These are phyloP conservation scores for Glaucidium brasilianum DNA, from an alignment of 2,113 vertebrate species.

Conservation along the genomic window DNA sequence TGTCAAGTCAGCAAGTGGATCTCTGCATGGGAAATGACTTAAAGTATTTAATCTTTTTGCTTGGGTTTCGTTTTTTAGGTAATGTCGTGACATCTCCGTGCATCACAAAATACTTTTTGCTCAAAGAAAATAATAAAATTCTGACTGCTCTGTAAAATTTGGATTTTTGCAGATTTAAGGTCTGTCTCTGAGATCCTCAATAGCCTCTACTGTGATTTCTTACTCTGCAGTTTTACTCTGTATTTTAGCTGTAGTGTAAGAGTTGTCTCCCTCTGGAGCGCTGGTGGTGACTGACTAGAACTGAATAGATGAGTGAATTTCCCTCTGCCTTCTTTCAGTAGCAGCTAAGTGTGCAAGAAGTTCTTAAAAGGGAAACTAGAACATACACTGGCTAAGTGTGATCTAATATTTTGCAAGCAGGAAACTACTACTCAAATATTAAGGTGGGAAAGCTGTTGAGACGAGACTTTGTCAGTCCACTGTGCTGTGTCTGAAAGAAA, in stretches of 20 bases:
- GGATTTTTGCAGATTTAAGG: background rate
- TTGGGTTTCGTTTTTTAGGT: background rate
- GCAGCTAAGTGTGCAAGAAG: background rate
- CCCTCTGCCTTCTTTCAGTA: background rate
- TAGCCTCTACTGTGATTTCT: background rate
- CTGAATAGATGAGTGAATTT: background rate
- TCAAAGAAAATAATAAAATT: background rate
- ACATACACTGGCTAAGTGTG: background rate
- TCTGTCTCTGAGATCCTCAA: background rate
- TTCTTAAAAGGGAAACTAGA: conserved; percentile 34
- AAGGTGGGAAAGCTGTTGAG: background rate
- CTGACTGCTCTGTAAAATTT: background rate
- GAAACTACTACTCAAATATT: background rate
- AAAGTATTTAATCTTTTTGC: background rate
- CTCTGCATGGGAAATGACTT: background rate
- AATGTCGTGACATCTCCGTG: accelerated
- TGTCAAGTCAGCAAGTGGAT: background rate
- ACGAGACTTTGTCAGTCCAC: background rate
- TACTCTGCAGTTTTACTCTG: background rate
- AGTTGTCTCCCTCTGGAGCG: background rate
- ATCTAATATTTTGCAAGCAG: background rate
- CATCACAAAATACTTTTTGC: background rate
- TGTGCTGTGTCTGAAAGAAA: background rate
- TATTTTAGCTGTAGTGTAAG: background rate
- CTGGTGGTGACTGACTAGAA: background rate